A percentile compares a stretch with the other conserved stretches of the same genome.
Evolutionary conservation across 92 coral and sea anemone genomes (phyloP).

Genomic region (Bergia puertoricense): DNA sequence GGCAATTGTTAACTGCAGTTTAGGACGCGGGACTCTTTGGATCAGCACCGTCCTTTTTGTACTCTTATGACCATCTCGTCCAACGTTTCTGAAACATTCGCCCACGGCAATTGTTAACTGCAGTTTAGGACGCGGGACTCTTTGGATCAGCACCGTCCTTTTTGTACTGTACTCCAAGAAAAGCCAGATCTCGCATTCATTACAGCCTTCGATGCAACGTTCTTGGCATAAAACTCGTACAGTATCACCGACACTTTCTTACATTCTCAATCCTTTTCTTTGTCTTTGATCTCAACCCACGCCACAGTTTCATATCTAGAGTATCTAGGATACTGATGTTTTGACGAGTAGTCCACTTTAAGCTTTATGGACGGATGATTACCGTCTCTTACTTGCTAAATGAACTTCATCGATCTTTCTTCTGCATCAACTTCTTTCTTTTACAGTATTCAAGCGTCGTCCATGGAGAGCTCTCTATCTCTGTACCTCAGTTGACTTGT

Average conservation of each 20-base stretch:
- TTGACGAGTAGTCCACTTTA: conserved; percentile 34
- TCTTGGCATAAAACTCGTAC: too few species aligned
- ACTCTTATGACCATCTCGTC: neutral
- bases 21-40: neutral
- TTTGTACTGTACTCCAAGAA: neutral
- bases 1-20: neutral
- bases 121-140: neutral
- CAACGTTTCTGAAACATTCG: neutral
- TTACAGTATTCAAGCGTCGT: conserved; percentile 5
- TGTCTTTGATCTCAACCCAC: too few species aligned
- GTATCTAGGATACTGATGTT: neutral
- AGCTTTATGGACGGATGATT: conserved; percentile 23
- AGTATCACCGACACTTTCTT: too few species aligned
- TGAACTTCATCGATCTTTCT: conserved; percentile 30
- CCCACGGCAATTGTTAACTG: neutral
- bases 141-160: neutral
- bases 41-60: neutral
- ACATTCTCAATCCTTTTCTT: too few species aligned
- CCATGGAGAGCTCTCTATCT: neutral
- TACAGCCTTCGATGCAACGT: too few species aligned
- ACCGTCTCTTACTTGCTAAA: conserved; percentile 11
- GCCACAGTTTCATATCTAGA: too few species aligned
- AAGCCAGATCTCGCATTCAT: too few species aligned
- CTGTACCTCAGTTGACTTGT: neutral
- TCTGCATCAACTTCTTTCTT: neutral